phyloP scores from a whole-genome alignment of 92 coral and sea anemone genomes.

The Hydrozoanthus gracilis region DNA sequence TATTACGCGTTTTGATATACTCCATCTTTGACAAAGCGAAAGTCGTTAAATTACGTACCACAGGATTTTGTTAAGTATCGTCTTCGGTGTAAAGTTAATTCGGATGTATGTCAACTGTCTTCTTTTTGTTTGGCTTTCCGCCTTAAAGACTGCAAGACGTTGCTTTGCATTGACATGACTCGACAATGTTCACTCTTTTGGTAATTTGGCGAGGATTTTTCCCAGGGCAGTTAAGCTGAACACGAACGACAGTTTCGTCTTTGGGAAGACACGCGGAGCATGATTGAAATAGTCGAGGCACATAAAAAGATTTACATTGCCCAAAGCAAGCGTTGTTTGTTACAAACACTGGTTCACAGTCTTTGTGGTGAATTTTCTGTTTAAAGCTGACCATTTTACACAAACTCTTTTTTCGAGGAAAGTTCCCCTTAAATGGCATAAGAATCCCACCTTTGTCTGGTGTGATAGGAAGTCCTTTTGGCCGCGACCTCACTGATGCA shows the following conservation, averaged over 20 bases:
- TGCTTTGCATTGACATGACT: conserved; percentile 69
- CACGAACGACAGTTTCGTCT: conserved; percentile 10
- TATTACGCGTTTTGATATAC: background rate
- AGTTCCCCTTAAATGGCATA: conserved; percentile 15
- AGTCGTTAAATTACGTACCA: background rate
- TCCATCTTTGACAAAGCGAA: background rate
- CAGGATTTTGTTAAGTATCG: too few species aligned
- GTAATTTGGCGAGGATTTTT: conserved; percentile 53
- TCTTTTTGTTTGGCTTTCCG: background rate
- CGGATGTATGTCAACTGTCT: background rate
- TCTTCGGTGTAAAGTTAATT: too few species aligned
- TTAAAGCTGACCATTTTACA: conserved; percentile 61
- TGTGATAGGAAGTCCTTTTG: conserved; percentile 3
- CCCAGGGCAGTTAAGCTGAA: conserved; percentile 70
- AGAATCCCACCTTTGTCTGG: conserved; percentile 23
- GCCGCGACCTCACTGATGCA: background rate
- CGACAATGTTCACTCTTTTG: conserved; percentile 65
- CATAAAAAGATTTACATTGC: conserved; percentile 77
- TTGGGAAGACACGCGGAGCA: conserved; percentile 71
- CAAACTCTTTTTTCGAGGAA: conserved; percentile 39
- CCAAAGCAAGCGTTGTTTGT: conserved; percentile 78
- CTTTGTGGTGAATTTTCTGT: conserved; percentile 70
- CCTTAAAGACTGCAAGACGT: conserved; percentile 17
- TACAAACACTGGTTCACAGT: conserved; percentile 56
- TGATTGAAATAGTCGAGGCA: conserved; percentile 69